These are phyloP conservation scores for Bombus vancouverensis DNA, from an alignment of 1,140 invertebrate genomes.

Conservation along the genomic window DNA sequence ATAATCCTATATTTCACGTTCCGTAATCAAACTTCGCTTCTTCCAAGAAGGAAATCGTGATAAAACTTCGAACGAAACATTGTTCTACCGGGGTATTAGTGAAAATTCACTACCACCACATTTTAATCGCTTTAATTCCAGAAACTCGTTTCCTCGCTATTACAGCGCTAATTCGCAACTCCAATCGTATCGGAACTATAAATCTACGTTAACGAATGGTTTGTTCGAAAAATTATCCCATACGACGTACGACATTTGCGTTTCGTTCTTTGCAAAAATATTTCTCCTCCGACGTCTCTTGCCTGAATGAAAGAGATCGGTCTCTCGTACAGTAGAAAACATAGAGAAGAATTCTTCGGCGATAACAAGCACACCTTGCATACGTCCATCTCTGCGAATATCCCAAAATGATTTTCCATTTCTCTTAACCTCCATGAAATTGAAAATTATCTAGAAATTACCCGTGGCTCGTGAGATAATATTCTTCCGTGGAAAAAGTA, in stretches of 20 bases:
- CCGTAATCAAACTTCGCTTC: neutral
- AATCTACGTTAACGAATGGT: neutral
- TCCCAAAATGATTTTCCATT: neutral
- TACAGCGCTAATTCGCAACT: neutral
- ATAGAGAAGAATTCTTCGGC: no score
- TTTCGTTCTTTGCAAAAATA: neutral
- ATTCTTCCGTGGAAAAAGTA: neutral
- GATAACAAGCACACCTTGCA: no score
- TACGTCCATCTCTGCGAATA: no score
- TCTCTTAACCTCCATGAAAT: neutral
- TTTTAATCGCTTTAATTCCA: neutral
- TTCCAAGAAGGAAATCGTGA: neutral
- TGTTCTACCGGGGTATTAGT: neutral
- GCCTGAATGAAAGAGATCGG: no score
- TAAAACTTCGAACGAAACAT: slow-evolving; percentile 10
- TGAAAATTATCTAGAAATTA: neutral
- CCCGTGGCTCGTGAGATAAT: neutral
- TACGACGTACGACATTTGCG: neutral
- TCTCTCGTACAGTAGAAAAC: no score
- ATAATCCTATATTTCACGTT: slow-evolving; percentile 17
- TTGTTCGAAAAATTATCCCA: neutral
- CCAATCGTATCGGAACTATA: neutral
- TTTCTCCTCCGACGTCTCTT: no score
- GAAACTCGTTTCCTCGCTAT: neutral
- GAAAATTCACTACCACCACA: neutral